Conservation (phyloP, 1,140 invertebrate species). For the Ceratina calcarata region DNA sequence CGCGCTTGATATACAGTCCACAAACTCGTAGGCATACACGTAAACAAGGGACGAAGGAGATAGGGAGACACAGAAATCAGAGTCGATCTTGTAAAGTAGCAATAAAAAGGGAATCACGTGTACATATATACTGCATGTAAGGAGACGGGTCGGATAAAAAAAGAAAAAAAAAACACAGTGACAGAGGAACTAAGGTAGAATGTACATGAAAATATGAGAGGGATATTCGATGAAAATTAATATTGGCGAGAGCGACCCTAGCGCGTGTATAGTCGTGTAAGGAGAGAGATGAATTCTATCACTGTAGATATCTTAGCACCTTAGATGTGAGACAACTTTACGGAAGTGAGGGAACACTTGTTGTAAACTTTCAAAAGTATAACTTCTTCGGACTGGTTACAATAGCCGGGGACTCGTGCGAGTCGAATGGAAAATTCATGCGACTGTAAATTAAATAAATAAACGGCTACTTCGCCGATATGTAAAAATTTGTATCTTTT, state of each 20-base stretch:
- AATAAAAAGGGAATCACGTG: constrained; percentile 68
- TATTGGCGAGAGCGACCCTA: constrained; percentile 24
- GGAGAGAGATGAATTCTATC: constrained; percentile 67
- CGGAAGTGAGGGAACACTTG: constrained; percentile 62
- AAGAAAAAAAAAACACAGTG: neutral
- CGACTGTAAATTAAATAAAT: constrained; percentile 58
- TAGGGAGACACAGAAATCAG: constrained; percentile 15
- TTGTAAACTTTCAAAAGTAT: constrained; percentile 60
- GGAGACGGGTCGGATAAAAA: neutral
- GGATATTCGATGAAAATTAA: neutral
- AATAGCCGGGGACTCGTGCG: constrained; percentile 25
- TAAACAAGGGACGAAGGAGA: neutral
- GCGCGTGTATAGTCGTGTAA: constrained; percentile 56
- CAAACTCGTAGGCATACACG: neutral
- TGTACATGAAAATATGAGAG: neutral
- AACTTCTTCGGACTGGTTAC: constrained; percentile 37
- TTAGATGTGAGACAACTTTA: constrained; percentile 70
- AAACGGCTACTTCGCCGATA: constrained; percentile 57
- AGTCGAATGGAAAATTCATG: constrained; percentile 27
- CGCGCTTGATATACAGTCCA: constrained; percentile 30
- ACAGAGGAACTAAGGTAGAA: neutral
- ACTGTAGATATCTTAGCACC: constrained; percentile 79
- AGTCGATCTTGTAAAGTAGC: constrained; percentile 71
- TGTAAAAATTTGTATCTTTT: neutral
- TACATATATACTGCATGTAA: constrained; percentile 61